Base-by-base conservation (phyloP, 2,113 vertebrate species). In the Tetrax tetrax region DNA sequence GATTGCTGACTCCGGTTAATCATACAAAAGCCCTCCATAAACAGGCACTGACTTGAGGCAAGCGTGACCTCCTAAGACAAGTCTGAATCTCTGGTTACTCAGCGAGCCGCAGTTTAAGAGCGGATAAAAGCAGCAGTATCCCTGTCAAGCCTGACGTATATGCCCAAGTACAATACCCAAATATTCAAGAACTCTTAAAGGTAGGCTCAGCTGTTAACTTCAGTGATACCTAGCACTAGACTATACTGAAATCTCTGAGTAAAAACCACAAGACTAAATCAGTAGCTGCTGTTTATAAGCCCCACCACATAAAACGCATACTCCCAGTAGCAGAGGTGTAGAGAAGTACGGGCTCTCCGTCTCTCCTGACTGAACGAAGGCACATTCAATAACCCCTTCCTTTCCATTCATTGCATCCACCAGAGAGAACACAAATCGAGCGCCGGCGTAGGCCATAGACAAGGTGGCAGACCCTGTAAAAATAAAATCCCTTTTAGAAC, bases 361-460 rank as follows among this genome's bases (percentile, higher is more conserved):
- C 89, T 99, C 99, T 4, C 99, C 98, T 0, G 99, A 99, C 20
- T 98, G 97, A 69, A 99, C 98, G 19, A 98, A 99, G 23, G 99
- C 97, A 61, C 99, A 99, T 74, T 99, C 99, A 3, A 99, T 98
- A 14, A 99, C 99, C 1, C 99, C 99, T 68, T 99, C 98, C 96
- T 99, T 99, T 4, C 99, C 99, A 2, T 98, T 99, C 98, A 99
- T 99, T 17, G 99, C 99, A 6, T 99, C 99, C 97, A 99, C 74
- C 41, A 99, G 97, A 7, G 99, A 99, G 98, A 99, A 99, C 72
- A 99, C 99, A 92, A 99, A 99, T 1, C 99, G 98, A 85, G 99
- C 99, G 1, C 99, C 99, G 2, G 99, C 99, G 0, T 99, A 99
- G 0, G 99, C 99, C 99, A 99, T 99, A 6, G 99, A 99, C 66